phyloP scores from a whole-genome alignment of 2,113 vertebrate genomes.

The Gadus macrocephalus region DNA sequence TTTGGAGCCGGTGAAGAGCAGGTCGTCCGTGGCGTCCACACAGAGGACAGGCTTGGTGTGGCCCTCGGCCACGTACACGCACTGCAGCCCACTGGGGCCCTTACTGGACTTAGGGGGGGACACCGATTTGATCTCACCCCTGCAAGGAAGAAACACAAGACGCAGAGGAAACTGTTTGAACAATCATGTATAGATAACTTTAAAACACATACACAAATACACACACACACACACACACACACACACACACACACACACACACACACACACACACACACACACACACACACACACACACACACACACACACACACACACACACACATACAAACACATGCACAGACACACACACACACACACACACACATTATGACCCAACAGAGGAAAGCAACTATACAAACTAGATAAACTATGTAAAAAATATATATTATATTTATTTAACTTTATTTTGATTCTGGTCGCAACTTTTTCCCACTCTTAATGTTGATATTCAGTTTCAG shows the following conservation, averaged over 20 bases:
- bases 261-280: too few species aligned
- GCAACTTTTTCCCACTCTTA: too few species aligned
- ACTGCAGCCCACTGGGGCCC: constrained; percentile 72
- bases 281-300: background rate
- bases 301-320: too few species aligned
- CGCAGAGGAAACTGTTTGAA: background rate
- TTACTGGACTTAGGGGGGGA: constrained; percentile 63
- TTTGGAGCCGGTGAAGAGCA: constrained; percentile 98
- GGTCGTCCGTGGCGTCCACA: constrained; percentile 92
- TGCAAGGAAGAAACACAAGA: constrained; percentile 37
- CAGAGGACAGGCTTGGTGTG: constrained; percentile 93
- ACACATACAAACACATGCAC: too few species aligned
- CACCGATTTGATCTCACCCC: constrained; percentile 89
- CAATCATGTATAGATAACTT: background rate
- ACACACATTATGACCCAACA: background rate
- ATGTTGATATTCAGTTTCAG: too few species aligned
- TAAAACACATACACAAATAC: background rate
- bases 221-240: background rate
- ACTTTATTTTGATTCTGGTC: too few species aligned
- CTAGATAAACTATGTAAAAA: background rate
- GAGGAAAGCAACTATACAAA: background rate
- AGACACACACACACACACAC: too few species aligned
- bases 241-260: too few species aligned
- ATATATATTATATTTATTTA: too few species aligned
- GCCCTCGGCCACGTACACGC: constrained; percentile 86